Conservation (phyloP, 2,797 vertebrate genomes). For the Lepus townsendii region DNA sequence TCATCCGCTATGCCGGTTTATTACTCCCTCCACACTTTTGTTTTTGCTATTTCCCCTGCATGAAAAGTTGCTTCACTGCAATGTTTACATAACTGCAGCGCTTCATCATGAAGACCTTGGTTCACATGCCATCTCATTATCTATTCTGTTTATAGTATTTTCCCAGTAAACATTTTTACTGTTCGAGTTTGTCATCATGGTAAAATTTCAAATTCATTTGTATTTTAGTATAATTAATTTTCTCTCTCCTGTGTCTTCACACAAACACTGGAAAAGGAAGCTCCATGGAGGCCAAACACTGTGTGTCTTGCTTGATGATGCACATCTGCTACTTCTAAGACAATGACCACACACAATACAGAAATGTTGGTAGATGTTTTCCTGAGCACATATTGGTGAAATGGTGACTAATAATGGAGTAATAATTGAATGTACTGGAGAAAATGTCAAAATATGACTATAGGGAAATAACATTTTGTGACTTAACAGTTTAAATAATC, state of each 20-base stretch:
- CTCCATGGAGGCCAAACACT: background rate
- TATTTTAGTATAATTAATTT: background rate
- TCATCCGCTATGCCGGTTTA: accelerated
- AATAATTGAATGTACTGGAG: background rate
- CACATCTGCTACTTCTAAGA: background rate
- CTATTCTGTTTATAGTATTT: background rate
- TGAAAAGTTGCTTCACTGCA: background rate
- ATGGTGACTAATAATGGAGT: background rate
- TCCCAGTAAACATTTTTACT: background rate
- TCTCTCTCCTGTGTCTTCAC: background rate
- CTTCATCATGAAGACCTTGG: background rate
- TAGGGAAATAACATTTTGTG: background rate
- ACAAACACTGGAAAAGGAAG: background rate
- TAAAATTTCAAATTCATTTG: background rate
- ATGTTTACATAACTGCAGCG: background rate
- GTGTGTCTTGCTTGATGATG: background rate
- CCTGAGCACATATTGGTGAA: background rate
- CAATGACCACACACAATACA: background rate
- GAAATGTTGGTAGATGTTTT: background rate
- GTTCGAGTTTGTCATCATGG: background rate
- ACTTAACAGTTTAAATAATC: background rate
- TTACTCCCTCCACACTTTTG: background rate
- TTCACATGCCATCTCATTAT: background rate
- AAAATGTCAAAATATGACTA: background rate
- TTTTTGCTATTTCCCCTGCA: background rate